phyloP scores from a whole-genome alignment of 2,888 invertebrate genomes.

The Ormyrus thymus region DNA sequence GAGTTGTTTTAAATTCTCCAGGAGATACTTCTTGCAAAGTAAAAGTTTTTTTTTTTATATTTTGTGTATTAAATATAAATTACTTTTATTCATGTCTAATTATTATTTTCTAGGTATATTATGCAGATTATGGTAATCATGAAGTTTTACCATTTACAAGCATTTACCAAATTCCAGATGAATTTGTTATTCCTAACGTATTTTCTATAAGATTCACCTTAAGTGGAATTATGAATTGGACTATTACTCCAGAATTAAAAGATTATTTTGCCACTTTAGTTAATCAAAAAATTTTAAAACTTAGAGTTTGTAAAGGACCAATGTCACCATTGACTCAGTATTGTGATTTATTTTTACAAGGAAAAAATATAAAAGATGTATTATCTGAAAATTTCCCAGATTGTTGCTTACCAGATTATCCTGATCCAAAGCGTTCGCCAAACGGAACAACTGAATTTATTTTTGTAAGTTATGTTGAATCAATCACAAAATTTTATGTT shows the following conservation, averaged over 20 bases:
- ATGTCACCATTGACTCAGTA: slow-evolving; percentile 85
- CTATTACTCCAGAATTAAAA: slow-evolving; percentile 79
- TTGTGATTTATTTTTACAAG: slow-evolving; percentile 81
- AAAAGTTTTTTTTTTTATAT: neutral
- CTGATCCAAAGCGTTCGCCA: slow-evolving; percentile 58
- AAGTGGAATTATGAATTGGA: slow-evolving; percentile 80
- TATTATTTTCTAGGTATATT: slow-evolving; percentile 76
- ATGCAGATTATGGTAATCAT: slow-evolving; percentile 88
- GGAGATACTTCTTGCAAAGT: slow-evolving; percentile 83
- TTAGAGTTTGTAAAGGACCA: slow-evolving; percentile 83
- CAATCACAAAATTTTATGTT: slow-evolving; percentile 84
- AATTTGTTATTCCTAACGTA: slow-evolving; percentile 83
- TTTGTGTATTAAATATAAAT: too few relatives aligned
- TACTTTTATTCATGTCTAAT: neutral
- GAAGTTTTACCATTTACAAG: slow-evolving; percentile 83
- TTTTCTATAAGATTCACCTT: slow-evolving; percentile 86
- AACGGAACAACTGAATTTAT: slow-evolving; percentile 62
- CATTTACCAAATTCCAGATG: slow-evolving; percentile 85
- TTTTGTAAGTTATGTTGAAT: slow-evolving; percentile 81
- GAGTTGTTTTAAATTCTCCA: slow-evolving; percentile 86
- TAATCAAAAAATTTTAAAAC: slow-evolving; percentile 79
- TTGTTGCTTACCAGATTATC: slow-evolving; percentile 56
- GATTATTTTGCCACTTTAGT: slow-evolving; percentile 84
- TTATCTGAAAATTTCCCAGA: slow-evolving; percentile 72
- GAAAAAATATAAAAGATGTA: slow-evolving; percentile 79